These are phyloP conservation scores for Eudyptes chrysolophus DNA, from an alignment of 2,113 vertebrate species.

Conservation along the genomic window DNA sequence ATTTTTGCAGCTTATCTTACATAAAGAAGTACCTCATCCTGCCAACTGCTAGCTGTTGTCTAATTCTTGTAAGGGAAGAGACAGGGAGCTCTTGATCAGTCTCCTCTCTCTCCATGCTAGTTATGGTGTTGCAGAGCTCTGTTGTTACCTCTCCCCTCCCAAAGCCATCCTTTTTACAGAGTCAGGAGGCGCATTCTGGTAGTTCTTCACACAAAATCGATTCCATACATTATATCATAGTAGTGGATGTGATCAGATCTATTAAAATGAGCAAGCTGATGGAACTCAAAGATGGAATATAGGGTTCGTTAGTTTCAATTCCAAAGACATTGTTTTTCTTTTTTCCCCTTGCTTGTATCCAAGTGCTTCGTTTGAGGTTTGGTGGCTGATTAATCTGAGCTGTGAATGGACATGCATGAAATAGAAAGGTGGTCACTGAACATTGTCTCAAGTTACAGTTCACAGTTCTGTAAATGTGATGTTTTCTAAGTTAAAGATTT, in stretches of 20 bases:
- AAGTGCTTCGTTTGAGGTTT: neutral
- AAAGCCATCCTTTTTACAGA: neutral
- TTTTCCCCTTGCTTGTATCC: neutral
- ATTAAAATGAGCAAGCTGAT: neutral
- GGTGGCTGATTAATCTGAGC: neutral
- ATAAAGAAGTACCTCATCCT: neutral
- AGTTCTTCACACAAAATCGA: neutral
- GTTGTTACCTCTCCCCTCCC: neutral
- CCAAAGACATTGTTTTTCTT: neutral
- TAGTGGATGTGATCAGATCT: neutral
- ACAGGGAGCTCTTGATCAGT: neutral
- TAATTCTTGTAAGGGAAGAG: neutral
- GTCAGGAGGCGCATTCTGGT: rapidly evolving
- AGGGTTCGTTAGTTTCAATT: neutral
- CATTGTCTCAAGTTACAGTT: neutral
- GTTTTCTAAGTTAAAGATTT: neutral
- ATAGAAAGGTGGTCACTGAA: neutral
- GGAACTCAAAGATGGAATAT: neutral
- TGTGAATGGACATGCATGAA: neutral
- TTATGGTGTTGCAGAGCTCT: neutral
- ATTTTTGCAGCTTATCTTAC: neutral
- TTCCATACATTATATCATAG: neutral
- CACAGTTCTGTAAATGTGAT: neutral
- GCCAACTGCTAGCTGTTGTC: neutral
- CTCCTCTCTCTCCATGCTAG: neutral